A percentile compares a stretch with the other conserved stretches of the same genome.
These are phyloP conservation scores for Dromius quadrimaculatus DNA, from an alignment of 2,888 invertebrate species.

Conservation along the genomic window DNA sequence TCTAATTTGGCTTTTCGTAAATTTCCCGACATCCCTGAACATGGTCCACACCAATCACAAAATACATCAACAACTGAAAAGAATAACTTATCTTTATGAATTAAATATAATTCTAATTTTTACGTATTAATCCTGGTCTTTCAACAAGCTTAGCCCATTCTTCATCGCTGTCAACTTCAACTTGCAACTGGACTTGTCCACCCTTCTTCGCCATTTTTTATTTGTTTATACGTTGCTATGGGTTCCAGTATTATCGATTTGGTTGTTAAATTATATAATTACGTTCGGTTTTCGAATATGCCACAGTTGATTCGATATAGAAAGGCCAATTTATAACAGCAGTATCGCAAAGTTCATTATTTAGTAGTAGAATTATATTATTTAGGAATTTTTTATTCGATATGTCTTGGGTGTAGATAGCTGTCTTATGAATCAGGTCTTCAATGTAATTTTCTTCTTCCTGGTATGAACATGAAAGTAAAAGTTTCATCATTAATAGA, in stretches of 20 bases:
- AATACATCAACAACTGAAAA: constrained; percentile 85
- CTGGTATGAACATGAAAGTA: constrained; percentile 61
- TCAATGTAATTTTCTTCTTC: constrained; percentile 60
- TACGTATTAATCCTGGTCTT: constrained; percentile 82
- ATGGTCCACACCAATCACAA: constrained; percentile 93
- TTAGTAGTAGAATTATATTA: constrained; percentile 70
- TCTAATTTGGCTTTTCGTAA: constrained; percentile 90
- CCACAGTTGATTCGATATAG: constrained; percentile 46
- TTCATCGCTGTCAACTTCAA: constrained; percentile 85
- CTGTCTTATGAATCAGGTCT: constrained; percentile 66
- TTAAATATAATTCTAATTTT: constrained; percentile 55
- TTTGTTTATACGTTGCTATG: constrained; percentile 48
- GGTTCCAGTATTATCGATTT: constrained; percentile 35
- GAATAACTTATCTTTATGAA: constrained; percentile 46
- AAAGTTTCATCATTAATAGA: too few species aligned
- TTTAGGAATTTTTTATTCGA: constrained; percentile 69
- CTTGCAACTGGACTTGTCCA: constrained; percentile 80
- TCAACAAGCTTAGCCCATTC: constrained; percentile 85
- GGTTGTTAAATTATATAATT: constrained; percentile 54
- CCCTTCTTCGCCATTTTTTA: constrained; percentile 79
- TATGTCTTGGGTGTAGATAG: constrained; percentile 67
- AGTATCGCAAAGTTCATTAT: constrained; percentile 67
- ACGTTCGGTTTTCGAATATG: constrained; percentile 18
- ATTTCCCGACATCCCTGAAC: constrained; percentile 85
- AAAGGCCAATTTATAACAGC: constrained; percentile 60